phyloP scores from a whole-genome alignment of 2,888 invertebrate species.

The Leptothorax acervorum region DNA sequence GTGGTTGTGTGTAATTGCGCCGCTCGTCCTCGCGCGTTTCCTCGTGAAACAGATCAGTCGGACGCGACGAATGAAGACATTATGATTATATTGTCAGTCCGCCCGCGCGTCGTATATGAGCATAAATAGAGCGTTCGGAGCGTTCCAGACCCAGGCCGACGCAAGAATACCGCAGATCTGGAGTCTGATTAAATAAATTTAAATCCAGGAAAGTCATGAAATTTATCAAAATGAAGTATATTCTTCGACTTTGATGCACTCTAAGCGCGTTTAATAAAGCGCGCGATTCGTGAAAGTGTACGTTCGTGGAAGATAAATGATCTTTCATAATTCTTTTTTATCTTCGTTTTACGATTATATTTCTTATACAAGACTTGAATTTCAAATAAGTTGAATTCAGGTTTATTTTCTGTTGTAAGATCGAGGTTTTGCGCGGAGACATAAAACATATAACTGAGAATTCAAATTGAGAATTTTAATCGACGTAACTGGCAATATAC shows the following conservation, averaged over 20 bases:
- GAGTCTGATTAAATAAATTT: neutral
- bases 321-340: neutral
- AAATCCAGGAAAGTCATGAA: neutral
- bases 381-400: neutral
- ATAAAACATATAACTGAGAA: neutral
- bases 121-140: neutral
- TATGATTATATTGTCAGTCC: neutral
- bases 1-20: neutral
- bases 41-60: neutral
- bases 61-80: neutral
- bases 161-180: neutral
- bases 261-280: neutral
- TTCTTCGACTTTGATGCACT: neutral
- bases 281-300: neutral
- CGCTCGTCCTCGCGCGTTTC: slow-evolving; percentile 35
- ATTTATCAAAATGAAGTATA: neutral
- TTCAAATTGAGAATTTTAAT: too few species aligned
- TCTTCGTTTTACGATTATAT: neutral
- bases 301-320: neutral
- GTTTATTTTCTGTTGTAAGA: neutral
- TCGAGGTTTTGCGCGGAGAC: neutral
- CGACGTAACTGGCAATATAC: too few species aligned
- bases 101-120: neutral
- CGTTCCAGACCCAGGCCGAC: neutral
- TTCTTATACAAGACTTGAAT: neutral